A percentile compares a stretch with the other conserved stretches of the same genome.
Evolutionary conservation across 1,140 invertebrate genomes (phyloP).

Genomic region (Daktulosphaira vitifoliae): DNA sequence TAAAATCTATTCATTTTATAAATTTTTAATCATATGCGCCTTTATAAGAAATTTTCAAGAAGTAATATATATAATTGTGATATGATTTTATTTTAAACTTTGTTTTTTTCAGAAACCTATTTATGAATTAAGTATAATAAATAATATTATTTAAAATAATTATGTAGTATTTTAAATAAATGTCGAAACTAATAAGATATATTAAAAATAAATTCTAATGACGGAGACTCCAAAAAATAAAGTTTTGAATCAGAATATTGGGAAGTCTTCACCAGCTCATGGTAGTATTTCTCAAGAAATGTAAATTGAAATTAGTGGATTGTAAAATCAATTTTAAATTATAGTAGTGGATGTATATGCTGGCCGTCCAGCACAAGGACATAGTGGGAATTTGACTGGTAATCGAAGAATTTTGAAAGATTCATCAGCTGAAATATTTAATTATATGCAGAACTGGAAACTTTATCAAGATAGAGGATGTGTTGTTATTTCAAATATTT

Average conservation of each 20-base stretch:
- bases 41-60: too few relatives aligned
- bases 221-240: neutral
- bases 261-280: neutral
- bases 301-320: too few relatives aligned
- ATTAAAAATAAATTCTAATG: neutral
- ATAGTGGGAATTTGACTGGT: constrained; percentile 11
- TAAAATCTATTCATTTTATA: too few relatives aligned
- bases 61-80: too few relatives aligned
- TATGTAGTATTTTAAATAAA: too few relatives aligned
- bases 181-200: too few relatives aligned
- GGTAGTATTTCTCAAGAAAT: too few relatives aligned
- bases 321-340: neutral
- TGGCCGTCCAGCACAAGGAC: neutral
- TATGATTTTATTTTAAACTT: too few relatives aligned
- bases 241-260: neutral
- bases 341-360: constrained; percentile 4
- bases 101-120: too few relatives aligned
- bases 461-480: neutral
- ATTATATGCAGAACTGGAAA: constrained; percentile 13
- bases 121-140: too few relatives aligned
- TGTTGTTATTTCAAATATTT: constrained; percentile 1
- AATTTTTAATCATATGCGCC: too few relatives aligned
- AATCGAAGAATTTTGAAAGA: constrained; percentile 23
- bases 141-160: too few relatives aligned
- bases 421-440: neutral